Conservation (phyloP, 2,888 invertebrate genomes). For the Ferrisia virgata region DNA sequence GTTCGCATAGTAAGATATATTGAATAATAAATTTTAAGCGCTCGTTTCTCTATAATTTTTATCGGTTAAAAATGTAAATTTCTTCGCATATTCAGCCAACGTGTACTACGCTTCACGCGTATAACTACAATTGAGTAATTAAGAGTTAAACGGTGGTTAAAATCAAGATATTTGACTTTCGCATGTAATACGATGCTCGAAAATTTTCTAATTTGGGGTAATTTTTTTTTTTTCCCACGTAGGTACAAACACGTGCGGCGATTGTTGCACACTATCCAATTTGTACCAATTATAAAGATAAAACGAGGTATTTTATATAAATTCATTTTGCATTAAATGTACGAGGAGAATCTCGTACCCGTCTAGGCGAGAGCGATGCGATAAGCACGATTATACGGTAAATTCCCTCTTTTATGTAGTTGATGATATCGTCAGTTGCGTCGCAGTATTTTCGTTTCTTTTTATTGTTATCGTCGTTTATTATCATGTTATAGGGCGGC, state of each 20-base stretch:
- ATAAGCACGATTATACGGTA: not conserved
- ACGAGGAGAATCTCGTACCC: too few relatives aligned
- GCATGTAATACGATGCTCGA: not conserved
- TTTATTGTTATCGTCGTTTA: not conserved
- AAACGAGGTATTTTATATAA: not conserved
- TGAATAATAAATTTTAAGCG: slow-evolving; percentile 1
- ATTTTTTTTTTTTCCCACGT: not conserved
- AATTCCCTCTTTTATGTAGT: not conserved
- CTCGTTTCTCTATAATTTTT: slow-evolving; percentile 15
- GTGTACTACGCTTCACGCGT: too few relatives aligned
- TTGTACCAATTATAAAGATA: not conserved
- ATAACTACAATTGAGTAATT: not conserved
- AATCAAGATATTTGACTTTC: slow-evolving; percentile 5
- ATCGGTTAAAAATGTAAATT: slow-evolving; percentile 12
- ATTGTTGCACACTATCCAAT: not conserved
- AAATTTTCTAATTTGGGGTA: not conserved
- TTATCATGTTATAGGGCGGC: not conserved
- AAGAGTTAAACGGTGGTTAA: slow-evolving; percentile 4
- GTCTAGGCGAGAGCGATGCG: too few relatives aligned
- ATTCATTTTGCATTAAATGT: not conserved
- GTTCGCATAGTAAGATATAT: slow-evolving; percentile 11
- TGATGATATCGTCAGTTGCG: not conserved
- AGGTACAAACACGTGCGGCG: too few relatives aligned
- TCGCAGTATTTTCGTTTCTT: not conserved
- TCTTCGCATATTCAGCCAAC: not conserved